Conservation (phyloP, 2,888 invertebrate species). For the Drosophila sordidapex region DNA sequence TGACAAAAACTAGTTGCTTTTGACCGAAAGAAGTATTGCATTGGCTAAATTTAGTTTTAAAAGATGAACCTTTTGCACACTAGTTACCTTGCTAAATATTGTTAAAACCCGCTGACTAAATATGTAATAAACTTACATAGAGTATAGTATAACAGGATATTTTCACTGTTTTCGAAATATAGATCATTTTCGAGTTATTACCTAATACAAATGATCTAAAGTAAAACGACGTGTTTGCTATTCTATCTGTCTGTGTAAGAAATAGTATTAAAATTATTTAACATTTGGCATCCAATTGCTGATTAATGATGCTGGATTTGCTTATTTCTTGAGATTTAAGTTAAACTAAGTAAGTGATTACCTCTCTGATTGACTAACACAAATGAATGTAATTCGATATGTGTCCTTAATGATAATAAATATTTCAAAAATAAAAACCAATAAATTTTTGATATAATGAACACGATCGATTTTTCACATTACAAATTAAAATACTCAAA, state of each 20-base stretch:
- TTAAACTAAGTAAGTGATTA: not conserved
- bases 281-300: not conserved
- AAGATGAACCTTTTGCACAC: conserved; percentile 40
- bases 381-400: not conserved
- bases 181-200: conserved; percentile 14
- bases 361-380: not conserved
- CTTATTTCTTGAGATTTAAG: not conserved
- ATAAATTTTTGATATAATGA: not conserved
- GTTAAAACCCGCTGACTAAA: conserved; percentile 35
- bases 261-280: not conserved
- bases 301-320: not conserved
- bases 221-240: not conserved
- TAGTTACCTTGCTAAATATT: conserved; percentile 43
- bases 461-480: not conserved
- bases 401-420: not conserved
- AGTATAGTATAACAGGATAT: conserved; percentile 11
- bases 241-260: conserved; percentile 4
- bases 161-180: conserved; percentile 21
- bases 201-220: not conserved
- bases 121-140: conserved; percentile 22
- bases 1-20: conserved; percentile 70
- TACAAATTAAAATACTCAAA: not conserved
- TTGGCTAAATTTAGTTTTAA: conserved; percentile 60
- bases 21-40: conserved; percentile 56
- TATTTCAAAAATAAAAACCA: not conserved